A percentile compares a stretch with the other conserved stretches of the same genome.
Conservation (phyloP, 2,113 vertebrate species). For the Protobothrops mucrosquamatus region DNA sequence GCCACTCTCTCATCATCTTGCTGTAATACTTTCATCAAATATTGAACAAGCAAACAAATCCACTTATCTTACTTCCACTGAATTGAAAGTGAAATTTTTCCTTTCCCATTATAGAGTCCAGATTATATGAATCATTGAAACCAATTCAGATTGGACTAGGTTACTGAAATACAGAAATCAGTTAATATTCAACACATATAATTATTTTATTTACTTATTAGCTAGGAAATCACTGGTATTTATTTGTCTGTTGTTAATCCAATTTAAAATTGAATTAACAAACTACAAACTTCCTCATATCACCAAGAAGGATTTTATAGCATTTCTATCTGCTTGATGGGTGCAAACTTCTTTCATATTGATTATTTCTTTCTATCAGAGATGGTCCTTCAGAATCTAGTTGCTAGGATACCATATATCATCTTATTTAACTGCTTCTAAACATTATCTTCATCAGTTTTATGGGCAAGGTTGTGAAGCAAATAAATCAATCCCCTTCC, state of each 20-base stretch:
- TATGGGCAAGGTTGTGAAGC: not conserved
- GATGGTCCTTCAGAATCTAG: not conserved
- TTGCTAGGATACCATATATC: not conserved
- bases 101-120: not conserved
- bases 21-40: not conserved
- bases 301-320: constrained; percentile 79
- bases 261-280: constrained; percentile 90
- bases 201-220: constrained; percentile 85
- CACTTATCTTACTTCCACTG: not conserved
- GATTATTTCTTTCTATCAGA: not conserved
- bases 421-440: not conserved
- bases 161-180: not conserved
- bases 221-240: constrained; percentile 80
- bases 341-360: not conserved
- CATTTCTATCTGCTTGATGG: not conserved
- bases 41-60: not conserved
- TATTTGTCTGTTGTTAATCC: not conserved
- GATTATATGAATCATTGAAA: not conserved
- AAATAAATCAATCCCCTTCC: not conserved
- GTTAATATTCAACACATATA: constrained; percentile 84
- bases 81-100: not conserved
- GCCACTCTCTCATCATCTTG: not conserved
- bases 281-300: constrained; percentile 94
- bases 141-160: not conserved
- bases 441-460: not conserved